A percentile compares a stretch with the other conserved stretches of the same genome.
These are phyloP conservation scores for Leuciscus idus DNA, from an alignment of 2,113 vertebrate genomes.

Conservation along the genomic window DNA sequence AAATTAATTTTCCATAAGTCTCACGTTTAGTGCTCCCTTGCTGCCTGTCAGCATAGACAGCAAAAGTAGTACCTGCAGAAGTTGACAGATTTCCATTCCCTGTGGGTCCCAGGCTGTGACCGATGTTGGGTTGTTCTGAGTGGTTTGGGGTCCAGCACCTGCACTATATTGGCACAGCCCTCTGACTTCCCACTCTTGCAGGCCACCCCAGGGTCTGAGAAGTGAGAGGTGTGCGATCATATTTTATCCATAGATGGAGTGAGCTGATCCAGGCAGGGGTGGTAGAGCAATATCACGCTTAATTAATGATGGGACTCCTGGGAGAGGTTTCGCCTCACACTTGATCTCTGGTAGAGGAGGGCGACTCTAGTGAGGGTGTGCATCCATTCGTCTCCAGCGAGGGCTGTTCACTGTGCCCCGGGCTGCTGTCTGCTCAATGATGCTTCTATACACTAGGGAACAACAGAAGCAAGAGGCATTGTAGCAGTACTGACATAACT, in stretches of 20 bases:
- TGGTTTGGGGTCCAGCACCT: not conserved
- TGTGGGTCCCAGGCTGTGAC: constrained; percentile 32
- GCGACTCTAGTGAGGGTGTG: not conserved
- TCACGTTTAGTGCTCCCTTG: constrained; percentile 66
- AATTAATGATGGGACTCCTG: constrained; percentile 69
- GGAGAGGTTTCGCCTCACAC: constrained; percentile 51
- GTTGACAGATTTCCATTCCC: constrained; percentile 65
- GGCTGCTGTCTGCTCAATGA: constrained; percentile 22
- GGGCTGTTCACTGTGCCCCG: not conserved
- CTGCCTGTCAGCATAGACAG: constrained; percentile 65
- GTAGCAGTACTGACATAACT: not conserved
- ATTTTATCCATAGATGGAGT: constrained; percentile 16
- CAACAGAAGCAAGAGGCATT: constrained; percentile 19
- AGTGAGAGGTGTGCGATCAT: not conserved
- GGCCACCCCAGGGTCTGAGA: not conserved
- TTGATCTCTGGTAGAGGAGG: constrained; percentile 13
- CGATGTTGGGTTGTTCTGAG: constrained; percentile 14
- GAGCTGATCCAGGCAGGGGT: constrained; percentile 51
- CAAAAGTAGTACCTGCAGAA: constrained; percentile 58
- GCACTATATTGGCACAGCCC: not conserved
- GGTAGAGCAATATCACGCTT: constrained; percentile 67
- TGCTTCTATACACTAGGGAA: constrained; percentile 12
- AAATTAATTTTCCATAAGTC: constrained; percentile 66
- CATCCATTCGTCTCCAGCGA: constrained; percentile 9
- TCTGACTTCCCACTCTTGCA: not conserved